These are phyloP conservation scores for Stenodema calcarata DNA, from an alignment of 2,888 invertebrate species.

Conservation along the genomic window DNA sequence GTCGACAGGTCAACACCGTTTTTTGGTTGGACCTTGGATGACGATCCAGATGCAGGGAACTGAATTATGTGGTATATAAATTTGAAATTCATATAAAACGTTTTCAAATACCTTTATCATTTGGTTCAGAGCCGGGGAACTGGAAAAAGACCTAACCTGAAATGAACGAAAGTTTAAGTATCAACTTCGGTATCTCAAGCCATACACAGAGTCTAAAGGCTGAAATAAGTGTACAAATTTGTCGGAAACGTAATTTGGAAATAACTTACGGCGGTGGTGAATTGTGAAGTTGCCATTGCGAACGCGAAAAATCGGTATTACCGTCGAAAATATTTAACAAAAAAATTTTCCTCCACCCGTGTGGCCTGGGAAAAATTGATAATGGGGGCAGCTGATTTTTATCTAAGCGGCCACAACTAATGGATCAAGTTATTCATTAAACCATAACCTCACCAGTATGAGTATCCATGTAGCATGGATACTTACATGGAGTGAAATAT, in stretches of 20 bases:
- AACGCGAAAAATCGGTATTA: background rate
- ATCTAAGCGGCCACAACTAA: background rate
- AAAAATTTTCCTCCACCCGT: background rate
- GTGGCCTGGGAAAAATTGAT: conserved; percentile 11
- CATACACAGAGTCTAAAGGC: background rate
- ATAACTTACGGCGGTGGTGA: conserved; percentile 13
- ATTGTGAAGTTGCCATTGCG: conserved; percentile 31
- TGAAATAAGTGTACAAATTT: background rate
- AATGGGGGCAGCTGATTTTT: background rate
- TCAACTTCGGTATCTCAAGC: background rate
- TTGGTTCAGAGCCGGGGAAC: conserved; percentile 61
- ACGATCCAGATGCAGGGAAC: too few relatives aligned
- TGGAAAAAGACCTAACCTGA: conserved; percentile 62
- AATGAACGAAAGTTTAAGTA: conserved; percentile 52
- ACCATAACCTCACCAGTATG: too few relatives aligned
- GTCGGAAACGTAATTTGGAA: background rate
- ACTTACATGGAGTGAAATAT: too few relatives aligned
- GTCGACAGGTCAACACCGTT: too few relatives aligned
- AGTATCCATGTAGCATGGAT: too few relatives aligned
- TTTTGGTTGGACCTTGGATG: too few relatives aligned
- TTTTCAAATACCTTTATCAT: conserved; percentile 62
- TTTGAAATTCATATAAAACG: background rate
- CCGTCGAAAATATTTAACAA: background rate
- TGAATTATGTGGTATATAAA: too few relatives aligned
- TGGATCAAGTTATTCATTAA: background rate